Evolutionary conservation across 1,140 invertebrate species (phyloP), one percentile per base, ranked within the genome.

Genomic region (Zaprionus taronus): DNA sequence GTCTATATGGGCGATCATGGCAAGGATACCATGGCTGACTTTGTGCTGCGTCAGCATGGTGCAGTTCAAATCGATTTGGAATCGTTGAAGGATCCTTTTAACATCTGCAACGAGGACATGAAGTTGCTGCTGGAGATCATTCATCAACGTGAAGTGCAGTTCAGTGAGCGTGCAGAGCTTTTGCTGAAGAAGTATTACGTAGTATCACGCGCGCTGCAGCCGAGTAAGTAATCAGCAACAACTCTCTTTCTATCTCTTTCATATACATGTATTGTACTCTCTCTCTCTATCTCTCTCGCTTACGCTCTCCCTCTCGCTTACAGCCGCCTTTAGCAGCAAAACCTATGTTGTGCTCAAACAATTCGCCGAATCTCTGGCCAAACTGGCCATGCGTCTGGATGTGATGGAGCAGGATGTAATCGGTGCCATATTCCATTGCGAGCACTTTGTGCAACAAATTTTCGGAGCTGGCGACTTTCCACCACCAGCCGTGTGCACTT

Each of bases 161-260:
- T 91, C 5, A 72, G 66, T 11, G 28, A 60, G 17, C 38, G 51
- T 5, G 91, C 91, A 0, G 55, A 86, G 41, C 56, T 61, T 1
- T 55, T 92, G 49, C 70, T 92, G 2, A 77, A 91, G 17, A 89
- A 92, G 26, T 92, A 92, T 38, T 92, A 81, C 61, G 69, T 92
- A 1, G 63, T 90, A 9, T 76, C 91, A 5, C 68, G 91, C 1
- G 71, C 60, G 11, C 62, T 79, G 7, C 83, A 87, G 6, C 76
- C 86, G 0, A 83, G 91, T 92, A 60, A 82, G 15, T 12, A n/a
- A 49, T 58, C 17, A 24, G 5, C 24, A 17, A 57, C 24, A 17
- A 57, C 11, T 49, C 47, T 49, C 9, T 49, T 49, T 22, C 47
- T 51, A 24, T 12, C 47, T 51, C 6, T 70, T 20, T 56, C 26